Evolutionary conservation across 2,797 vertebrate genomes (phyloP), one percentile per base, ranked within the genome.

Genomic region (Crypturellus tataupa): DNA sequence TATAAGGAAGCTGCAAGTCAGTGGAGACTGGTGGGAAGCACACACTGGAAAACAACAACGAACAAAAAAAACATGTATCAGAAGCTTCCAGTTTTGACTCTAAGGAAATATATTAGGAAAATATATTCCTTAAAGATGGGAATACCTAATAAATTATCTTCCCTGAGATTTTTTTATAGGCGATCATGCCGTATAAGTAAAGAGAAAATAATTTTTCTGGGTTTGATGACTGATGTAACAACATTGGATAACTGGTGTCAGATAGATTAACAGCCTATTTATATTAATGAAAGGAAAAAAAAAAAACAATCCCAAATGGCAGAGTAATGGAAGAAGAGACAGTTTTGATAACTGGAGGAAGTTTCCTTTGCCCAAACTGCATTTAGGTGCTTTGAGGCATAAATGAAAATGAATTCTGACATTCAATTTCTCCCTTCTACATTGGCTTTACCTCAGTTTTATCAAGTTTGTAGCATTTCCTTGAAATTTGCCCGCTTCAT

Each of bases 331-430:
- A 80, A 83, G 53, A 72, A 23, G 10, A 93, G 37, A 75, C 8
- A 72, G 7, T 53, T 88, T 42, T 46, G 84, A 76, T 62, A 87
- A 55, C 64, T 23, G 18, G 87, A 89, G 81, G 60, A 72, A 67
- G 12, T 25, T 39, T 51, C 21, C 6, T 47, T n/a, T 42, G 8
- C 25, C 39, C 5, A n/a, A 37, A 18, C 3, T 51, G 5, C 29
- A 40, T 65, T 86, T 68, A 69, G 27, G 53, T 58, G 4, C 47
- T 84, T 62, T 70, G 27, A 80, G 25, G 19, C 35, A 89, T 6
- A 65, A 18, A n/a, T 44, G n/a, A 63, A 88, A 91, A 93, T 79
- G 10, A 71, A 93, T 59, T 83, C 24, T 91, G 73, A 80, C 67
- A 39, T 83, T 77, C 69, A 79, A 37, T 90, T 79, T 85, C 49